Evolutionary conservation across 1,140 invertebrate genomes (phyloP).

Genomic region (Euglossa dilemma): DNA sequence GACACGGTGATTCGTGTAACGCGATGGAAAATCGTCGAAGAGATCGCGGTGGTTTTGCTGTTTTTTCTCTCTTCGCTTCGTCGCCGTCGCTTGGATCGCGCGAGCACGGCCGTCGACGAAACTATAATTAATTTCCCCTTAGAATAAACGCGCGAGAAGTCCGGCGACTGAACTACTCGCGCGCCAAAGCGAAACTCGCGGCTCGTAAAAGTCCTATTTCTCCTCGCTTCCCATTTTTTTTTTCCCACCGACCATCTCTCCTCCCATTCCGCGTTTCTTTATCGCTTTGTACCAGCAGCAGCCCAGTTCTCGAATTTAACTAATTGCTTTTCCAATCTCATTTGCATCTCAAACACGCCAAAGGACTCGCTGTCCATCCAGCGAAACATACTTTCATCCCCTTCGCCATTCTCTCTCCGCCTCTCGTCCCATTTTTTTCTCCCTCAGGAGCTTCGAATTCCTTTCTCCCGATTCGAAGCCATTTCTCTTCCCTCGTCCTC

Average conservation of each 20-base stretch:
- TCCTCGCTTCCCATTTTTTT: too few species aligned
- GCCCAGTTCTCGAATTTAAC: conserved; percentile 11
- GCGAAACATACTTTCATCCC: neutral
- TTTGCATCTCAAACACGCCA: conserved; percentile 29
- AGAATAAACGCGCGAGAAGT: neutral
- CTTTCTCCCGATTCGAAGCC: neutral
- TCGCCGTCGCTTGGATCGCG: neutral
- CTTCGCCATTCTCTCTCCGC: neutral
- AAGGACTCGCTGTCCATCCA: neutral
- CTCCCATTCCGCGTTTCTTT: neutral
- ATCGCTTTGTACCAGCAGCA: neutral
- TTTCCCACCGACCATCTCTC: neutral
- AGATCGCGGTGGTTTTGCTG: neutral
- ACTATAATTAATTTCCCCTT: conserved; percentile 16
- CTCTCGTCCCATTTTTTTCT: too few species aligned
- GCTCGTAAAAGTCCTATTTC: neutral
- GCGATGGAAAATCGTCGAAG: neutral
- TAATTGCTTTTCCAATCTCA: conserved; percentile 39
- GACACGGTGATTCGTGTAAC: neutral
- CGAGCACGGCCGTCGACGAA: too few species aligned
- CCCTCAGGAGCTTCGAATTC: neutral
- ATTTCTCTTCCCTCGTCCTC: neutral
- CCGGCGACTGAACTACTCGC: neutral
- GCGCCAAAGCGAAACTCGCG: neutral
- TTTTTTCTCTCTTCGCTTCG: neutral